Evolutionary conservation across 2,888 invertebrate species (phyloP), one percentile per base, ranked within the genome.

Genomic region (Melipona beecheii): DNA sequence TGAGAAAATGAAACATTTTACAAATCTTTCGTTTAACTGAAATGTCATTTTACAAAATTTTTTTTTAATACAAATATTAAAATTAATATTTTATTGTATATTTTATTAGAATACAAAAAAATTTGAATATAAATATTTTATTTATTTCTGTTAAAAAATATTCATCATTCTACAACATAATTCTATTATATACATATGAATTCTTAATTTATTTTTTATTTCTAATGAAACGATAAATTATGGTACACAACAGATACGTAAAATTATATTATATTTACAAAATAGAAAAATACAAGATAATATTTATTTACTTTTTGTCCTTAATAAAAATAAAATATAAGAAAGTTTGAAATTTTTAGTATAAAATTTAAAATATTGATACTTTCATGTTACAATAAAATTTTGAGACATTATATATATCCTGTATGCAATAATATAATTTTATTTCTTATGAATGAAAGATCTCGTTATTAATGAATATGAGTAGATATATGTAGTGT

Each of bases 391-490:
- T n/a, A n/a, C 11, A 21, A 56, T 56, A n/a, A n/a, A n/a, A 31
- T 21, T 56, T 43, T 6, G n/a, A 56, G 36, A 70, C n/a, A 15
- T 54, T 6, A 13, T 36, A n/a, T 27, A 31, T n/a, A 27, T 56
- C n/a, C n/a, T 17, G 70, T n/a, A 17, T 60, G 58, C 19, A 43
- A 72, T 19, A 5, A 60, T 36, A 60, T 72, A 24, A 49, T 21
- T n/a, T 1, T 24, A 15, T 58, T 58, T 58, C n/a, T n/a, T 15
- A 58, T 24, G 56, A 60, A 60, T 60, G 24, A 24, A 65, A 54
- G 13, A 36, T 78, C 65, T 65, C 24, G 49, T 72, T 50, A 50
- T 54, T 27, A 50, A 60, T 21, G 73, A 24, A 17, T 24, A n/a
- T 43, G 43, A 43, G 43, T 36, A 43, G 43, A 11, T 9, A 9